phyloP scores from a whole-genome alignment of 2,888 invertebrate genomes.

The Caenorhabditis angaria region DNA sequence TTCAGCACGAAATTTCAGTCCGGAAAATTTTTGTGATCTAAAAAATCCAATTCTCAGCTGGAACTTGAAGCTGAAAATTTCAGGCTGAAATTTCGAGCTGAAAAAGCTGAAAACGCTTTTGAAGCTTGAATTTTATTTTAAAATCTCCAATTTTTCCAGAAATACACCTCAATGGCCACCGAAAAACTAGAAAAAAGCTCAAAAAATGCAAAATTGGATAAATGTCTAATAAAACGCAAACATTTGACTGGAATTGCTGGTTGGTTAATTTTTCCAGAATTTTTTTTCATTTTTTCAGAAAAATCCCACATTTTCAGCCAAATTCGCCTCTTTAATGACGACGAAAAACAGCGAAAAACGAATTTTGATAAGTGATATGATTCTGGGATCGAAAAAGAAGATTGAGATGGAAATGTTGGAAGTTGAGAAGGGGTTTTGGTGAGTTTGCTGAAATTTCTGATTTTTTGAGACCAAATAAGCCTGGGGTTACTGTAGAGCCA shows the following conservation, averaged over 20 bases:
- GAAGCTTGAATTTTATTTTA: neutral
- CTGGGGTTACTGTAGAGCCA: too few species aligned
- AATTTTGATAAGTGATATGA: slow-evolving; percentile 31
- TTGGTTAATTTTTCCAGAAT: slow-evolving; percentile 30
- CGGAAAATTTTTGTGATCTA: too few species aligned
- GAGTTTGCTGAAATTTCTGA: too few species aligned
- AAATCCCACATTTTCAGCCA: slow-evolving; percentile 16
- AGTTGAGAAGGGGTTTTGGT: too few species aligned
- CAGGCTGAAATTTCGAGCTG: too few species aligned
- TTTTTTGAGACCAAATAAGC: too few species aligned
- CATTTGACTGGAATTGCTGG: slow-evolving; percentile 27
- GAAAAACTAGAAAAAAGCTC: neutral
- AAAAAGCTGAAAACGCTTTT: too few species aligned
- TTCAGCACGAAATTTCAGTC: too few species aligned
- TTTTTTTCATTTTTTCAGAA: slow-evolving; percentile 19
- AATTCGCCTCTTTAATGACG: slow-evolving; percentile 30
- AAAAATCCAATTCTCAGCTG: too few species aligned
- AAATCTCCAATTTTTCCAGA: neutral
- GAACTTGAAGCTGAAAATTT: too few species aligned
- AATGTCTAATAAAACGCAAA: slow-evolving; percentile 15
- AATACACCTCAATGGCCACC: slow-evolving; percentile 3
- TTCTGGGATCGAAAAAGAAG: slow-evolving; percentile 5
- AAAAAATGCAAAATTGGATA: neutral
- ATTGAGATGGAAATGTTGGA: too few species aligned
- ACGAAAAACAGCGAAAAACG: slow-evolving; percentile 25